These are phyloP conservation scores for Euclidia mi DNA, from an alignment of 2,888 invertebrate species.

Conservation along the genomic window DNA sequence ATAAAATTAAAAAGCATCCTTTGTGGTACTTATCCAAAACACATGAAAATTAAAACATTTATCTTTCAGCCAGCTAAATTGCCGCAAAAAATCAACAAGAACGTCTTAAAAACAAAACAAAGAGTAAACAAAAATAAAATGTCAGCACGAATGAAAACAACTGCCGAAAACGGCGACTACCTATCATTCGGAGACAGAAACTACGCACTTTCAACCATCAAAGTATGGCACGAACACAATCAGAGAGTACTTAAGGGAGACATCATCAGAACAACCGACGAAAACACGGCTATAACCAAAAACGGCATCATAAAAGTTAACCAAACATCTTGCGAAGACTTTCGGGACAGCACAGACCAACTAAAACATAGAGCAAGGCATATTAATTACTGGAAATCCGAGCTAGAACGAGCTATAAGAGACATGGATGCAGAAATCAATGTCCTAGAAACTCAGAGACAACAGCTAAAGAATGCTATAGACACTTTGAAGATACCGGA, in stretches of 20 bases:
- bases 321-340: constrained; percentile 80
- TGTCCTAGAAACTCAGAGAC: constrained; percentile 75
- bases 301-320: constrained; percentile 85
- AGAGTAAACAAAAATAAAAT: constrained; percentile 1
- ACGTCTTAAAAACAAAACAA: not conserved
- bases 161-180: constrained; percentile 75
- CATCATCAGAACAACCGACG: constrained; percentile 79
- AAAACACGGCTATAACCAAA: constrained; percentile 81
- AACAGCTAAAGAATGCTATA: constrained; percentile 85
- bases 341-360: constrained; percentile 81
- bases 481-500: constrained; percentile 76
- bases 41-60: too few relatives aligned
- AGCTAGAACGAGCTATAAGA: constrained; percentile 80
- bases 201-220: constrained; percentile 71
- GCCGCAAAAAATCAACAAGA: not conserved
- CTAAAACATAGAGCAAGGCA: constrained; percentile 79
- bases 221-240: constrained; percentile 82
- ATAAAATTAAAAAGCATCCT: too few relatives aligned
- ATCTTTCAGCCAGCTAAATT: too few relatives aligned
- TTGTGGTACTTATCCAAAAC: too few relatives aligned
- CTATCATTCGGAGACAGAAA: constrained; percentile 78
- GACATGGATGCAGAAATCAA: constrained; percentile 83
- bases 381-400: constrained; percentile 85
- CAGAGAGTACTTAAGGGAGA: constrained; percentile 78
- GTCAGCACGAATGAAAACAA: constrained; percentile 60